Evolutionary conservation across 2,113 vertebrate genomes (phyloP).

Genomic region (Clarias macrocephalus): DNA sequence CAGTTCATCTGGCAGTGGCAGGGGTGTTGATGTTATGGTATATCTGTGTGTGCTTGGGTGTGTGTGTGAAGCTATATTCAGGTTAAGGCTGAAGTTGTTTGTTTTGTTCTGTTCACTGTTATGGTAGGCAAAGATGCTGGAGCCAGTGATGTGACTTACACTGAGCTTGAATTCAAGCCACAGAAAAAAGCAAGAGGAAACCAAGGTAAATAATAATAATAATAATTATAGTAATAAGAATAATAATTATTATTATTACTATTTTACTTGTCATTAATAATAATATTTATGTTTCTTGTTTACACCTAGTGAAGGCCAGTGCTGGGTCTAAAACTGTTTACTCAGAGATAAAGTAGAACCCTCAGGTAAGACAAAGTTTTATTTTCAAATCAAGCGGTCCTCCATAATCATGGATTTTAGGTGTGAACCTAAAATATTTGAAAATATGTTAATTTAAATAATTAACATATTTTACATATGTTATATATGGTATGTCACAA

Average conservation of each 20-base stretch:
- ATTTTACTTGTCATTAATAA: no score
- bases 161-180: constrained; percentile 7
- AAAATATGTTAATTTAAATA: no score
- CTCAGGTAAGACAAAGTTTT: background rate
- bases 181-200: background rate
- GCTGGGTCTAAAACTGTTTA: constrained; percentile 6
- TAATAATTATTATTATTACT: no score
- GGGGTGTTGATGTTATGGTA: no score
- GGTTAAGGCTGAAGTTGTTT: background rate
- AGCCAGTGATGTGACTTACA: constrained; percentile 12
- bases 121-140: background rate
- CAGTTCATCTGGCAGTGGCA: no score
- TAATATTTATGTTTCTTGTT: background rate
- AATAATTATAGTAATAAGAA: background rate
- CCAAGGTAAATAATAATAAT: background rate
- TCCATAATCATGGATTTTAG: no score
- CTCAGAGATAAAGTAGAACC: constrained; percentile 6
- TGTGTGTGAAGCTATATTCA: background rate
- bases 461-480: no score
- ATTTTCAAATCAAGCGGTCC: background rate
- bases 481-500: no score
- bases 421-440: background rate
- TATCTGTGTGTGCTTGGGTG: no score
- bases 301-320: background rate
- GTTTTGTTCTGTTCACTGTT: background rate